phyloP scores from a whole-genome alignment of 2,113 vertebrate species.

The Leiothrix lutea region DNA sequence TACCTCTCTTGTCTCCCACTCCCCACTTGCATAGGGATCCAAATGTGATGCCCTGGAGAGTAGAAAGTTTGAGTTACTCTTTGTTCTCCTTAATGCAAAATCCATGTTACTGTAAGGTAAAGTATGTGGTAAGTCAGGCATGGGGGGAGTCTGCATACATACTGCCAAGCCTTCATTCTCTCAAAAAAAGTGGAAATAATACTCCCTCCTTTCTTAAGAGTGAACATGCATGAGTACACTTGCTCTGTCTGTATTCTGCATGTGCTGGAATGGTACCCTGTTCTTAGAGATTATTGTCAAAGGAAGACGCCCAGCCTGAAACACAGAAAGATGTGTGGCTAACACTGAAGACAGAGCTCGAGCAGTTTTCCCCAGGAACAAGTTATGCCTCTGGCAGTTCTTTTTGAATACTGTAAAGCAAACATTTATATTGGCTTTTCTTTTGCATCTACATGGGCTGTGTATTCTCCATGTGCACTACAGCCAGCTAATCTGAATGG shows the following conservation, averaged over 20 bases:
- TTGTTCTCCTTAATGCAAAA: background rate
- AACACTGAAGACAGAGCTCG: background rate
- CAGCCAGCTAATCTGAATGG: conserved; percentile 8
- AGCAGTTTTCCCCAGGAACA: background rate
- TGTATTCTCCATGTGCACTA: background rate
- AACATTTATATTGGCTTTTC: conserved; percentile 57
- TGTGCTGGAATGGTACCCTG: background rate
- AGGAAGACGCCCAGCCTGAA: background rate
- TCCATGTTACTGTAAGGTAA: background rate
- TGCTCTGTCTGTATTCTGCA: background rate
- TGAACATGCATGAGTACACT: background rate
- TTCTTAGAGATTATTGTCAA: background rate
- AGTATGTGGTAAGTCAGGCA: background rate
- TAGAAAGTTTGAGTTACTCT: background rate
- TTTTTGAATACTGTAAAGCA: conserved; percentile 8
- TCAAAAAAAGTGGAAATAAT: background rate
- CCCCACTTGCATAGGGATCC: background rate
- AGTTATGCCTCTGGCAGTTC: conserved; percentile 3
- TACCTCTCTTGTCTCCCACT: background rate
- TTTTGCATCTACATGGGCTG: background rate
- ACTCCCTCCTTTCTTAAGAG: background rate
- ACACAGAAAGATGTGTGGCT: background rate
- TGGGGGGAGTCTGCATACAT: background rate
- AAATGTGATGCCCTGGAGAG: background rate
- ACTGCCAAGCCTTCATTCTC: background rate